Percentiles rank a stretch among this genome's conserved stretches.
Conservation (phyloP, 2,797 vertebrate genomes). For the Lemur catta region DNA sequence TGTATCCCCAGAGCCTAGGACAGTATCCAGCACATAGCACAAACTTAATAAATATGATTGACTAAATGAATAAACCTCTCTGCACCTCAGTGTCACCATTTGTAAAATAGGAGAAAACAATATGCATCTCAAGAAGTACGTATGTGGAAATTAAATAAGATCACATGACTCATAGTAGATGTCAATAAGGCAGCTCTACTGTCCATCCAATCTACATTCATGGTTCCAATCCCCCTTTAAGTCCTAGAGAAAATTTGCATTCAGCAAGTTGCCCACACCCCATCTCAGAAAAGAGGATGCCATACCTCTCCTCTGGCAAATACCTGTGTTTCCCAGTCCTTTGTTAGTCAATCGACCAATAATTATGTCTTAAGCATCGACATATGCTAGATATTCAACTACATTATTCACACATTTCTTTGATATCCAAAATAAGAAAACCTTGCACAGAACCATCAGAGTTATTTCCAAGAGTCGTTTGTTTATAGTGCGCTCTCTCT, state of each 20-base stretch:
- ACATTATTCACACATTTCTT: not conserved
- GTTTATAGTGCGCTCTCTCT: not conserved
- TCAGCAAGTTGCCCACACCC: not conserved
- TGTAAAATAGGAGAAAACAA: not conserved
- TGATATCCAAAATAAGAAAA: slow-evolving; percentile 8
- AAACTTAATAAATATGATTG: not conserved
- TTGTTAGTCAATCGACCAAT: not conserved
- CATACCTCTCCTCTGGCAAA: not conserved
- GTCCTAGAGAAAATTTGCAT: not conserved
- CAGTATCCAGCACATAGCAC: not conserved
- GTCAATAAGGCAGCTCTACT: not conserved
- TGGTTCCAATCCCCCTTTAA: not conserved
- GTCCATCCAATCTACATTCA: not conserved
- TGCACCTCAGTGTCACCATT: not conserved
- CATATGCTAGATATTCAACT: not conserved
- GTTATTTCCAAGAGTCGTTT: not conserved
- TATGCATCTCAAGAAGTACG: not conserved
- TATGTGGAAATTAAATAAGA: not conserved
- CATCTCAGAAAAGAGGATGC: not conserved
- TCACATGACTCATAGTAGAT: not conserved
- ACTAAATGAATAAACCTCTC: not conserved
- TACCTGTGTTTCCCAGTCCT: not conserved
- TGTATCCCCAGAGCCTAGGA: not conserved
- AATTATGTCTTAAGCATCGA: not conserved
- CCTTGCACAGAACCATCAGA: not conserved